Evolutionary conservation across 2,888 invertebrate species (phyloP), one percentile per base, ranked within the genome.

Genomic region (Glaucopsyche alexis): DNA sequence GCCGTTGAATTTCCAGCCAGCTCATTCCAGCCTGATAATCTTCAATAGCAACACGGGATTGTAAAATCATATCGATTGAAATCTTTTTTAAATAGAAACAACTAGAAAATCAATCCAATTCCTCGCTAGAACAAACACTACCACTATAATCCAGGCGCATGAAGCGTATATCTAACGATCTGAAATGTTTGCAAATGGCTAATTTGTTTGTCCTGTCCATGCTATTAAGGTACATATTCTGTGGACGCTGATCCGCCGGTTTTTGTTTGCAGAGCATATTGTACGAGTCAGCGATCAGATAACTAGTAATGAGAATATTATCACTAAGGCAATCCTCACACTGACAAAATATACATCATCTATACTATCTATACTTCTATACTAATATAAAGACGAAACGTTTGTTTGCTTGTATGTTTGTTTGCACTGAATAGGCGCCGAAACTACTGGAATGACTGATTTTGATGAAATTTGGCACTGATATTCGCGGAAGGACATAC

Each of bases 131-230:
- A 16, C 19, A 55, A 55, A 19, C 55, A 19, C 55, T 19, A 29
- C 4, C 29, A 11, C 11, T 16, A 19, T 55, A 55, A 55, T 55
- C 11, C 55, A 19, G 19, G 11, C 11, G 9, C 4, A 55, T 55
- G 55, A 55, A 16, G 55, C 9, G 55, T 7, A 42, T 47, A 55
- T 2, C 29, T 29, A 29, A 29, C 19, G 19, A 60, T 60, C 60
- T 38, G 60, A 60, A 60, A 60, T 60, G 60, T 60, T 60, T 60
- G 55, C 55, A 60, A 60, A 60, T 60, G 29, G 60, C 60, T 38
- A 38, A 60, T 60, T 60, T 29, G 60, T 60, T 60, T 60, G 60
- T 19, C 16, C 52, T 52, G 55, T 16, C 19, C 55, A 55, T 11
- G 19, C 55, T 55, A 19, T 38, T 29, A 38, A 29, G 29, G 13